A percentile compares a stretch with the other conserved stretches of the same genome.
These are phyloP conservation scores for Zhuqinia jingwanae DNA, from an alignment of 2,888 invertebrate genomes.

Conservation along the genomic window DNA sequence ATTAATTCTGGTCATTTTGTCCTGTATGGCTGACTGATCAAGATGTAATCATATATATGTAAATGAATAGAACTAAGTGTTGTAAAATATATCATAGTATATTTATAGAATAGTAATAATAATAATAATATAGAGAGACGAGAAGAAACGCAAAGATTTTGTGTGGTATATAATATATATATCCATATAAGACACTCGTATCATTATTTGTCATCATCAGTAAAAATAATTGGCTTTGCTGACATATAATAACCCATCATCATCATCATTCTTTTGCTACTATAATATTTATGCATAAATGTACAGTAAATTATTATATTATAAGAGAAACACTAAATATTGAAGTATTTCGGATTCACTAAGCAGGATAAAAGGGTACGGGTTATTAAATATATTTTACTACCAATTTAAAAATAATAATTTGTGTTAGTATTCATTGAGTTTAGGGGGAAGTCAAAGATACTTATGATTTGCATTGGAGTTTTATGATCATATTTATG, in stretches of 20 bases:
- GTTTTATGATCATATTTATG: no score
- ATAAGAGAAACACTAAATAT: background rate
- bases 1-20: background rate
- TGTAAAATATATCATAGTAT: slow-evolving; percentile 3
- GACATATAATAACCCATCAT: slow-evolving; percentile 54
- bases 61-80: background rate
- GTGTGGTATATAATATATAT: slow-evolving; percentile 22
- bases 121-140: slow-evolving; percentile 25
- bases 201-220: slow-evolving; percentile 63
- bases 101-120: background rate
- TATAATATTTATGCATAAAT: background rate
- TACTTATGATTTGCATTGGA: no score
- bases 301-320: background rate
- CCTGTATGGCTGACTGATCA: background rate
- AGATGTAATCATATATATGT: background rate
- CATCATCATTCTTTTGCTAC: slow-evolving; percentile 44
- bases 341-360: background rate
- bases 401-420: no score
- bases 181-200: slow-evolving; percentile 59
- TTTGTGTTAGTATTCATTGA: no score
- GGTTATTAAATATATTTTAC: no score
- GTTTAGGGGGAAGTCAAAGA: no score
- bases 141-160: slow-evolving; percentile 29
- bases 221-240: slow-evolving; percentile 58
- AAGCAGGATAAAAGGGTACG: background rate